Base-by-base conservation (phyloP, 2,888 invertebrate genomes). In the Drosophila tripunctata region DNA sequence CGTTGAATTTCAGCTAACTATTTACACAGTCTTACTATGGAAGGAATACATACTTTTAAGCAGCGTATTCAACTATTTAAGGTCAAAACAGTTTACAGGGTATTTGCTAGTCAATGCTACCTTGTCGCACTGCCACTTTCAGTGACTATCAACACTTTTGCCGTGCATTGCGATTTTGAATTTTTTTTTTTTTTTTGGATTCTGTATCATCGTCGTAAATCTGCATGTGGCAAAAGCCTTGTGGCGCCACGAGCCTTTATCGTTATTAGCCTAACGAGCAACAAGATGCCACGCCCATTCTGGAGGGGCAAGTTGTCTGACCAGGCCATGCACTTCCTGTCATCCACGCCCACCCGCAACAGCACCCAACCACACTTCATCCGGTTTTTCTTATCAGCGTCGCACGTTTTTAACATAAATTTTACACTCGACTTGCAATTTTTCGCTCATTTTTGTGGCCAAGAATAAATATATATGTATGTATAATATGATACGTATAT, bases 321-420 rank as follows among this genome's bases (percentile, higher is more conserved):
- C 68, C 72, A 40, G 48, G 43, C 43, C 65, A 8, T 60, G 65
- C 68, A 60, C 74, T 72, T 74, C 60, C 65, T 45, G 38, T 31
- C 56, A 12, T 4, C n/a, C 19, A 14, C 15, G 4, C 17, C 12
- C 10, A 40, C 17, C 10, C 30, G 31, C 35, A 35, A 27, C 35
- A 7, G 7, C 15, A 12, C 10, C 45, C 19, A 12, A 40, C 17
- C 35, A 8, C 36, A n/a, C 35, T 31, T 19, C 67, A 41, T 38
- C 41, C 45, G 48, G 51, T 35, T 55, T 52, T 50, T 67, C 80
- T 81, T 81, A 81, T 80, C 84, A 67, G 63, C 57, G 68, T 74
- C 68, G 78, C 80, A 81, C 80, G 80, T 84, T 81, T 84, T 78
- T 78, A 81, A 84, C 84, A 81, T 81, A 84, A 84, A 81, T 84